Conservation (phyloP, 2,797 vertebrate genomes). For the Macrochelys suwanniensis region DNA sequence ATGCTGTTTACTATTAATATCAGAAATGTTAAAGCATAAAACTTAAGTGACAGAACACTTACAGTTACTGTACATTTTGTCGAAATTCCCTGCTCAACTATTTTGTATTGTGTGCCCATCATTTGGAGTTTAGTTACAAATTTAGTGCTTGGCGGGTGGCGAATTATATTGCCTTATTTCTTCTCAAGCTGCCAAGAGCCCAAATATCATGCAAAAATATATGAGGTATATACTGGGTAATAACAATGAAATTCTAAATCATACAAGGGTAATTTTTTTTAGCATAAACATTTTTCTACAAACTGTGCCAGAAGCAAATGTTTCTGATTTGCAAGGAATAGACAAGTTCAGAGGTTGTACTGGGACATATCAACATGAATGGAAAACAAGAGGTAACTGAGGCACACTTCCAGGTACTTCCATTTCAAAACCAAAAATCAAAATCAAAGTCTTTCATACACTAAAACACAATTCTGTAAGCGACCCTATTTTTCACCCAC, state of each 20-base stretch:
- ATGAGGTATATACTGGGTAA: neutral
- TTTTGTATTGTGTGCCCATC: too few relatives aligned
- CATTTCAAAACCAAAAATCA: neutral
- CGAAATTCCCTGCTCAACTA: neutral
- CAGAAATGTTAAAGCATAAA: neutral
- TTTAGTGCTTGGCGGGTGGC: neutral
- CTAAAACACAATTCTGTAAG: neutral
- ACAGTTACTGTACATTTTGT: neutral
- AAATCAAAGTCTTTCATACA: fast-evolving
- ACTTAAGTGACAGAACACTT: neutral
- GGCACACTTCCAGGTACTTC: neutral
- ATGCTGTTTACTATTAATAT: neutral
- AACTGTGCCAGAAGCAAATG: neutral
- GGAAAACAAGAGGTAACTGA: neutral
- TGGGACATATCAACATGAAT: neutral
- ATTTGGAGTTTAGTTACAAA: neutral
- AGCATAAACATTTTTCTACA: neutral
- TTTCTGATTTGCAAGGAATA: neutral
- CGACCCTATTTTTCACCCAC: neutral
- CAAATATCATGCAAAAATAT: neutral
- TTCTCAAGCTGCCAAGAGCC: neutral
- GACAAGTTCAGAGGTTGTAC: neutral
- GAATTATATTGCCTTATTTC: neutral
- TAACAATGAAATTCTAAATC: neutral
- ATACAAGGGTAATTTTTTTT: neutral